Evolutionary conservation across 2,113 vertebrate species (phyloP).

Genomic region (Pavo muticus): DNA sequence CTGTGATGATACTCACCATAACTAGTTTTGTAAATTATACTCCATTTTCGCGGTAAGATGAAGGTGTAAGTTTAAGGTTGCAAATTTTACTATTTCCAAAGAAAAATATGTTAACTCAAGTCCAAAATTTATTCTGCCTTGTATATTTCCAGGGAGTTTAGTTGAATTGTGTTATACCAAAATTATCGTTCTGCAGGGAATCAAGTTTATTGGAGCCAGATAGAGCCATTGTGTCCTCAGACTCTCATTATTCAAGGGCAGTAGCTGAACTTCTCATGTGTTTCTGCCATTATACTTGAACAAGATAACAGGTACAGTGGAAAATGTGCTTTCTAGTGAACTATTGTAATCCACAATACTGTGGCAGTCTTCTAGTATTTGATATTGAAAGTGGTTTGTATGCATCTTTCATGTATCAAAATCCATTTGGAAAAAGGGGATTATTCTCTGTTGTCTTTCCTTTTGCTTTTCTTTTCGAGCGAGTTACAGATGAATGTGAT

Average conservation of each 20-base stretch:
- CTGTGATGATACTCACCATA: not conserved
- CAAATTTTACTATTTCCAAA: not conserved
- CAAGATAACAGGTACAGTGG: not conserved
- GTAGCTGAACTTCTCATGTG: not conserved
- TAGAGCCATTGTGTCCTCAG: not conserved
- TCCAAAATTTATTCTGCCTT: not conserved
- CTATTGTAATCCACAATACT: not conserved
- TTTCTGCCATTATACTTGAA: not conserved
- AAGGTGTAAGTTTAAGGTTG: not conserved
- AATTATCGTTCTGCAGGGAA: not conserved
- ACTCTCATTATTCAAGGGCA: not conserved
- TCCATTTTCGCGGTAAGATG: not conserved
- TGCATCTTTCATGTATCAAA: not conserved
- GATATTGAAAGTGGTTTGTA: not conserved
- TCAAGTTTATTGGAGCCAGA: not conserved
- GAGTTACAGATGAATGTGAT: not conserved
- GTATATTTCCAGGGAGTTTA: not conserved
- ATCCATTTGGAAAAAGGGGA: not conserved
- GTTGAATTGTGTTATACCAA: not conserved
- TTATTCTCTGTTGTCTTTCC: not conserved
- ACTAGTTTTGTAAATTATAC: not conserved
- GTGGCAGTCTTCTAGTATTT: not conserved
- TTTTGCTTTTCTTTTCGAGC: slow-evolving; percentile 6
- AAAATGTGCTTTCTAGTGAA: not conserved
- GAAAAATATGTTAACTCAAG: not conserved